These are phyloP conservation scores for Lycopodina hypogea DNA, from an alignment of 37 sponge, comb jelly and placozoan genomes.

Conservation along the genomic window DNA sequence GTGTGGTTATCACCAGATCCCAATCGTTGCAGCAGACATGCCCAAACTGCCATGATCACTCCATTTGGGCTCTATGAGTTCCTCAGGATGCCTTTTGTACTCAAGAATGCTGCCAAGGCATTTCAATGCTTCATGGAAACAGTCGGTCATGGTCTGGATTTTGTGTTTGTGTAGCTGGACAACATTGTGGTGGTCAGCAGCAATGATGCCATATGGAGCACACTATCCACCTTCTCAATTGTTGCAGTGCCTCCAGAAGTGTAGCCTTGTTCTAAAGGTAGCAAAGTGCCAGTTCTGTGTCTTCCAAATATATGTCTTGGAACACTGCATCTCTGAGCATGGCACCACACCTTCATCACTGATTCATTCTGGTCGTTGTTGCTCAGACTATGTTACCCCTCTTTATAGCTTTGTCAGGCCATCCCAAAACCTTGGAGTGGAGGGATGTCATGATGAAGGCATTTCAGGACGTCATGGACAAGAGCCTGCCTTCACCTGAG, in stretches of 20 bases:
- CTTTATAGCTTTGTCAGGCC: too few species aligned
- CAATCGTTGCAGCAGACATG: constrained; percentile 15
- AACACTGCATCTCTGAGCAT: too few species aligned
- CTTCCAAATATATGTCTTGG: too few species aligned
- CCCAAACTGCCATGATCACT: constrained; percentile 36
- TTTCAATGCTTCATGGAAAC: constrained; percentile 37
- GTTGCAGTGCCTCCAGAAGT: constrained; percentile 19
- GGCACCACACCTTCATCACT: too few species aligned
- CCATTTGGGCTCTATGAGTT: constrained; percentile 27
- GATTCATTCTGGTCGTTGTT: too few species aligned
- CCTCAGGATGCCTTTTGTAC: constrained; percentile 36
- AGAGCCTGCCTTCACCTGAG: too few species aligned
- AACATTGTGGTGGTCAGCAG: background rate
- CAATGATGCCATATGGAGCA: constrained; percentile 1
- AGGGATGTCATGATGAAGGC: too few species aligned
- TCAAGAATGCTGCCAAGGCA: constrained; percentile 21
- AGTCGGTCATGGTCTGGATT: constrained; percentile 13
- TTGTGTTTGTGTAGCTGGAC: constrained; percentile 18
- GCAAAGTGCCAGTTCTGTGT: too few species aligned
- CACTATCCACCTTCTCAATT: constrained; percentile 26
- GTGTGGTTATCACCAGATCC: constrained; percentile 34
- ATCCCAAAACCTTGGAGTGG: too few species aligned
- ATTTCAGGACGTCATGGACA: too few species aligned
- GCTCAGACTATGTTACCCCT: too few species aligned
- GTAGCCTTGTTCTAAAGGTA: too few species aligned